phyloP scores from a whole-genome alignment of 2,888 invertebrate genomes.

The Drosophila mulleri region DNA sequence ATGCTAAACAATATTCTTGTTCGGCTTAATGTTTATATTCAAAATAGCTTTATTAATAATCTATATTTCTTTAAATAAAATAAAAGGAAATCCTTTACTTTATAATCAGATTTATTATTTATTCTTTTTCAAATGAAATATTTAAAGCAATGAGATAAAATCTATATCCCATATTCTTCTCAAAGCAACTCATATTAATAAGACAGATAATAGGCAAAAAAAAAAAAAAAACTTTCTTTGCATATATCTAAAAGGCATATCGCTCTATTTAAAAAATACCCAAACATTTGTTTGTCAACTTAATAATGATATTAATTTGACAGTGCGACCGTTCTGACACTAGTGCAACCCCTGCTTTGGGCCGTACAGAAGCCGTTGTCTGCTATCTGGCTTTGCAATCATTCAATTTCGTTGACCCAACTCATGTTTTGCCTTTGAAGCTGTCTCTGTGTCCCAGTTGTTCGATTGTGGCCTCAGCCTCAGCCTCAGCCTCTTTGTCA shows the following conservation, averaged over 20 bases:
- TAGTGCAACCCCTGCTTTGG: neutral
- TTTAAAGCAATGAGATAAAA: too few species aligned
- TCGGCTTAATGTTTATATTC: too few species aligned
- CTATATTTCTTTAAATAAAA: too few species aligned
- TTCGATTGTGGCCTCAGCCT: slow-evolving; percentile 31
- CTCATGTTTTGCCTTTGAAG: slow-evolving; percentile 48
- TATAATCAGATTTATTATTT: too few species aligned
- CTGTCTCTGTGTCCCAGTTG: slow-evolving; percentile 44
- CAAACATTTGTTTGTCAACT: neutral
- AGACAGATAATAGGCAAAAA: neutral
- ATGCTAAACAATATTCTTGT: too few species aligned
- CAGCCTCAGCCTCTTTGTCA: slow-evolving; percentile 45
- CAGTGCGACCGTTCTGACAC: neutral
- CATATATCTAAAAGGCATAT: neutral
- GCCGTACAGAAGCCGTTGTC: neutral
- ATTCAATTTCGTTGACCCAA: slow-evolving; percentile 45
- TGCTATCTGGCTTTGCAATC: slow-evolving; percentile 41
- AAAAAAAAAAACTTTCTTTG: neutral
- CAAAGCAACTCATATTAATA: neutral
- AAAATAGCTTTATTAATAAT: too few species aligned
- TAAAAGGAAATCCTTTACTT: too few species aligned
- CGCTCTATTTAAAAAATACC: neutral
- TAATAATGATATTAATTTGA: slow-evolving; percentile 10
- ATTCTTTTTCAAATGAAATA: too few species aligned
- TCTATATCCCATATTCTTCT: neutral